Base-by-base conservation (phyloP, 2,888 invertebrate genomes). In the Polyploca ridens region DNA sequence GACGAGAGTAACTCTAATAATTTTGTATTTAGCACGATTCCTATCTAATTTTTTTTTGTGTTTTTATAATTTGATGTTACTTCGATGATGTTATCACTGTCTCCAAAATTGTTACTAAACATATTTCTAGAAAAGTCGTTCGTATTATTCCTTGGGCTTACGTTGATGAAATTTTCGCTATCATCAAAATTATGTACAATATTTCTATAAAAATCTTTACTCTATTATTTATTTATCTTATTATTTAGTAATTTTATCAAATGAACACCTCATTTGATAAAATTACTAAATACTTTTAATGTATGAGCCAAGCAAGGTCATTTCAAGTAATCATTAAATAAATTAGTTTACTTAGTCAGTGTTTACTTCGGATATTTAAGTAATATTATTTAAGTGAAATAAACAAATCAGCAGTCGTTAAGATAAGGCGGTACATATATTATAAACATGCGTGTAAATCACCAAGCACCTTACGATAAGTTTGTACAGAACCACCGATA, bases 341-440 rank as follows among this genome's bases (percentile, higher is more conserved):
- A 60, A 61, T 61, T 14, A 19, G 16, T 19, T n/a, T 41, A 19
- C 41, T 14, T 11, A 27, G 61, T 61, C 41, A 41, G 4, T 61
- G 44, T 61, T 38, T n/a, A 38, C 38, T 13, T n/a, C 4, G 38
- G 14, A 44, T 61, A 61, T 61, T 61, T 61, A 44, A 13, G 16
- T 61, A 41, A 19, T 19, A 27, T 16, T 13, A 61, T 58, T 58
- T 33, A 27, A 27, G 1, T 54, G 54, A 19, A 54, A 19, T 54
- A 54, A 19, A 61, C 13, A 61, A 41, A 61, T 61, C 33, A 38
- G 59, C 11, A 16, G 41, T 41, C 27, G 61, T 61, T 61, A 27
- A 61, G 61, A 61, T 61, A 61, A 44, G 41, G 41, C 27, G 19
- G 19, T 61, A 41, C 33, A 3, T 33, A 14, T 35, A 61, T 41